These are phyloP conservation scores for Petrocephalus zakoni DNA, from an alignment of 2,113 vertebrate species.

Conservation along the genomic window DNA sequence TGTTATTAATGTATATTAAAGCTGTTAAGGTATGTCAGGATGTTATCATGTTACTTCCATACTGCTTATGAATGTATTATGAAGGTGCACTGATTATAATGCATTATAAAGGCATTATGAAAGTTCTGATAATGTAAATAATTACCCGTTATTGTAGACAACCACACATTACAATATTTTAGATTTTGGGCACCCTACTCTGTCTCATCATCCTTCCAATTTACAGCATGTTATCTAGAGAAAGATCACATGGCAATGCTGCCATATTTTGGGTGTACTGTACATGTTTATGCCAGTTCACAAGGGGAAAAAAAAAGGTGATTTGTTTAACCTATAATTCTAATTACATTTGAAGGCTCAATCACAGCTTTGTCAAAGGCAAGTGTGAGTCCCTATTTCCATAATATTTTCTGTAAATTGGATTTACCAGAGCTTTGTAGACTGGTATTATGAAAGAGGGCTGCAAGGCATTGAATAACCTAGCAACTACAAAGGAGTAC, in stretches of 20 bases:
- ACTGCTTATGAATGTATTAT: not conserved
- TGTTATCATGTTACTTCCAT: not conserved
- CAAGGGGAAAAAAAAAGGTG: not conserved
- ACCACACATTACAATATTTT: not conserved
- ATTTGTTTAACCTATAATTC: not conserved
- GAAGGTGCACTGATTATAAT: not conserved
- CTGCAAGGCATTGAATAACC: not conserved
- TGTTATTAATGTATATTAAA: too few relatives aligned
- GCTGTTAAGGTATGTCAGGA: not conserved
- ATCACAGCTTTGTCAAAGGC: not conserved
- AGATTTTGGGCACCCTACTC: not conserved
- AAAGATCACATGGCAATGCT: not conserved
- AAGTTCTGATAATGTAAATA: not conserved
- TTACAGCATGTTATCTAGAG: not conserved
- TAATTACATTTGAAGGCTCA: not conserved
- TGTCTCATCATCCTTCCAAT: not conserved
- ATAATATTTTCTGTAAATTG: not conserved
- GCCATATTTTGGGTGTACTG: not conserved
- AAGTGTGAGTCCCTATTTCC: not conserved
- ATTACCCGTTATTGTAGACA: not conserved
- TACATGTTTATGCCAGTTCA: not conserved
- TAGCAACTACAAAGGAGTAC: not conserved
- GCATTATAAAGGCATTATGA: not conserved
- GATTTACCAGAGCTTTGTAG: not conserved
- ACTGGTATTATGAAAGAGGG: not conserved